Evolutionary conservation across 2,113 vertebrate species (phyloP).

Genomic region (Aepyceros melampus): DNA sequence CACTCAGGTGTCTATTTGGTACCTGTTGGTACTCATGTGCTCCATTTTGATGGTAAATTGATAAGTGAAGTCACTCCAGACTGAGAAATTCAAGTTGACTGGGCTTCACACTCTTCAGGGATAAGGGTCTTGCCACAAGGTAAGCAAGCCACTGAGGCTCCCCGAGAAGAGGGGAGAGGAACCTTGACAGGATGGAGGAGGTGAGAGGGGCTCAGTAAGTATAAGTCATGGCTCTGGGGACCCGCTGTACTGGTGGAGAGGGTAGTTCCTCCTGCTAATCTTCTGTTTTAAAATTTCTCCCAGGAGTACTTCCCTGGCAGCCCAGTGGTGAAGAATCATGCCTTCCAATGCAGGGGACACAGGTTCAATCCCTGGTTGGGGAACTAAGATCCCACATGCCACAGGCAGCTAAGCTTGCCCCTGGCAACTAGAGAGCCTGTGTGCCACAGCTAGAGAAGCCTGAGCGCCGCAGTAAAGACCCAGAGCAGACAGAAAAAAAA

Average conservation of each 20-base stretch:
- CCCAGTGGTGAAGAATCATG: background rate
- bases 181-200: background rate
- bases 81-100: background rate
- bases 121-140: background rate
- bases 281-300: background rate
- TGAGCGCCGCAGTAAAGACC: background rate
- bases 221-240: background rate
- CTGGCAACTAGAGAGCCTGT: background rate
- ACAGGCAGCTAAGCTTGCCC: background rate
- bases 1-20: background rate
- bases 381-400: background rate
- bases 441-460: background rate
- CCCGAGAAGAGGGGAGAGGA: background rate
- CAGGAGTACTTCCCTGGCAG: background rate
- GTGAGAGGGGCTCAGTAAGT: background rate
- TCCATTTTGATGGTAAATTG: background rate
- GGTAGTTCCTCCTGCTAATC: background rate
- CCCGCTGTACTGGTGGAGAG: background rate
- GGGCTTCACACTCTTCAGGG: background rate
- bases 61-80: background rate
- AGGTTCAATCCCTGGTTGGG: background rate
- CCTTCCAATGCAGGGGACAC: background rate
- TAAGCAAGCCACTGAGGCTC: background rate
- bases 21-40: background rate
- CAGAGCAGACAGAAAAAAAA: background rate